Evolutionary conservation across 2,888 invertebrate species (phyloP), one percentile per base, ranked within the genome.

Genomic region (Epistrophella euchroma): DNA sequence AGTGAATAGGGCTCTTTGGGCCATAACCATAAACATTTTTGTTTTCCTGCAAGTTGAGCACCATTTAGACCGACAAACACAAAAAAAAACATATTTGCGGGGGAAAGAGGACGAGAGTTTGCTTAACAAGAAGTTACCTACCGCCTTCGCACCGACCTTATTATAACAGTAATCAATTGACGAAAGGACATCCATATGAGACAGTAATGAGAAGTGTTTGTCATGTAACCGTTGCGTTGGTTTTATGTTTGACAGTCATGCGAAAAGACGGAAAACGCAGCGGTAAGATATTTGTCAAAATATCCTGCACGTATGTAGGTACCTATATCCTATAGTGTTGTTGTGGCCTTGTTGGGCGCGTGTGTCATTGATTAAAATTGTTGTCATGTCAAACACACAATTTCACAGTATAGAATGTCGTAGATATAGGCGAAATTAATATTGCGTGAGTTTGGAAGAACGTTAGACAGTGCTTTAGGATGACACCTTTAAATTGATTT

Each of bases 191-290:
- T 85, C 68, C 76, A 74, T 76, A 76, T 73, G 68, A 76, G 76
- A 68, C 73, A 80, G 85, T 85, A 85, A 85, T 85, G 85, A 81
- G 80, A 85, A 81, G 85, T 81, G 85, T 85, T 80, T 81, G 85
- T 81, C 80, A 85, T 85, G 85, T 85, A 80, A 81, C 76, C 73
- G 80, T 76, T 70, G 25, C 73, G 60, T 60, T 37, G 60, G 52
- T 28, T 7, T 80, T 73, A 85, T 85, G 73, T 77, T 73, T 80
- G 85, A 77, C 73, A 77, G 76, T 85, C 85, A 85, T 80, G 85
- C 85, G 62, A 80, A 56, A 43, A 68, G 55, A 73, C 62, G 40
- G 7, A 32, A 56, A 80, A 60, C 75, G 55, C 72, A 60, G 55
- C 25, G 76, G 56, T 56, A 77, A 85, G 73, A 70, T 80, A 85